Evolutionary conservation across 2,113 vertebrate species (phyloP), one percentile per base, ranked within the genome.

Genomic region (Epinephelus fuscoguttatus): DNA sequence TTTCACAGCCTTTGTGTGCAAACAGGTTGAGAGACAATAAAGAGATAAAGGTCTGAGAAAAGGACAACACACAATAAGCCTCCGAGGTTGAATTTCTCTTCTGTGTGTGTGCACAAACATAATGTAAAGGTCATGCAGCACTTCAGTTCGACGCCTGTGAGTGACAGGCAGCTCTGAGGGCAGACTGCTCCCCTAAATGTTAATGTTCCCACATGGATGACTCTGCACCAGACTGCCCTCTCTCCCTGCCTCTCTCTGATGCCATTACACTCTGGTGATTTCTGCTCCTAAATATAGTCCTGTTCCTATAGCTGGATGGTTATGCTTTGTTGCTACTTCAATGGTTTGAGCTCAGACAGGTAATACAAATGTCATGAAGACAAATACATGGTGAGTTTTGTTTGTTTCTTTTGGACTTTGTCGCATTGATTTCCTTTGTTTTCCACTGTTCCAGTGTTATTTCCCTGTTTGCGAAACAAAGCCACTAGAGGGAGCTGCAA

Each of bases 191-290:
- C 37, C 49, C 67, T 72, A 93, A 94, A 94, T 93, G 94, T 91
- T 94, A 94, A 94, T 92, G 40, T 95, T 92, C 80, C 87, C 92
- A 94, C 92, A 92, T 93, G 92, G 84, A 82, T 91, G 89, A 88
- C 53, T 89, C 81, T 81, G 40, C 76, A 79, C 27, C 45, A 27
- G 49, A 27, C 55, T 57, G n/a, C 62, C 18, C n/a, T 75, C 6
- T 42, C 21, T 52, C 66, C 53, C 18, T 61, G 27, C 15, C 42
- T 69, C 42, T 5, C 17, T 37, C 27, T 80, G 27, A 78, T 61
- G 69, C 18, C n/a, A 21, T 75, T 12, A 64, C 64, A 69, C 71
- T 56, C 77, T 60, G 25, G 2, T 63, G 60, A 27, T 64, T 82
- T 78, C 57, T 71, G 40, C 57, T 45, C 23, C 19, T 62, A 57